These are phyloP conservation scores for Argya squamiceps DNA, from an alignment of 2,797 vertebrate species.

Conservation along the genomic window DNA sequence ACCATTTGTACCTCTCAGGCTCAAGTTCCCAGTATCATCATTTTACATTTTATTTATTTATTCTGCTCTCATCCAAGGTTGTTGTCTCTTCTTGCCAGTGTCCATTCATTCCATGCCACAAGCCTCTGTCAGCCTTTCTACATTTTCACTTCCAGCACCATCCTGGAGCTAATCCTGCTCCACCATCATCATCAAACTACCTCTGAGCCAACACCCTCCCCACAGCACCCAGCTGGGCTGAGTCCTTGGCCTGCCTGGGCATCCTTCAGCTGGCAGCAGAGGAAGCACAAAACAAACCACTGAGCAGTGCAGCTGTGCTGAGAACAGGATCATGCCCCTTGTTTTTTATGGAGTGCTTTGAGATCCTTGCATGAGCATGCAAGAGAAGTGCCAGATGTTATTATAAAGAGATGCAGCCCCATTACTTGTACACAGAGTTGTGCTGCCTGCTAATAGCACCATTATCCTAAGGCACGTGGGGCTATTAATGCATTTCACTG, in stretches of 20 bases:
- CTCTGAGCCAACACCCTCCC: background rate
- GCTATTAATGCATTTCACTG: constrained; percentile 57
- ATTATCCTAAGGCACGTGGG: constrained; percentile 60
- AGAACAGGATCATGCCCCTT: background rate
- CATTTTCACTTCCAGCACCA: background rate
- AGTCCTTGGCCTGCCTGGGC: background rate
- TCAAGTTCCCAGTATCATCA: background rate
- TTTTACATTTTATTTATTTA: background rate
- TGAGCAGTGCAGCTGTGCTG: background rate
- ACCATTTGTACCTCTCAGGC: background rate
- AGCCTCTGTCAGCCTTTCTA: background rate
- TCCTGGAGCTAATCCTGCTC: background rate
- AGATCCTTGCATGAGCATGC: background rate
- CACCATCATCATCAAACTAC: background rate
- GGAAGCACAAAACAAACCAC: background rate
- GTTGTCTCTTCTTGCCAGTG: background rate
- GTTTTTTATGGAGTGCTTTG: background rate
- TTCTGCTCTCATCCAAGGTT: background rate
- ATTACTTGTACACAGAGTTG: constrained; percentile 35
- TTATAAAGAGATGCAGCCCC: constrained; percentile 50
- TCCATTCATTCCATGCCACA: background rate
- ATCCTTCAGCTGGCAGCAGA: background rate
- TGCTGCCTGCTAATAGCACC: constrained; percentile 55
- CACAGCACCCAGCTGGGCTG: background rate
- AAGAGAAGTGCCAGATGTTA: constrained; percentile 7